Percentiles rank a stretch among this genome's conserved stretches.
Evolutionary conservation across 2,888 invertebrate genomes (phyloP).

Genomic region (Agriotes lineatus): DNA sequence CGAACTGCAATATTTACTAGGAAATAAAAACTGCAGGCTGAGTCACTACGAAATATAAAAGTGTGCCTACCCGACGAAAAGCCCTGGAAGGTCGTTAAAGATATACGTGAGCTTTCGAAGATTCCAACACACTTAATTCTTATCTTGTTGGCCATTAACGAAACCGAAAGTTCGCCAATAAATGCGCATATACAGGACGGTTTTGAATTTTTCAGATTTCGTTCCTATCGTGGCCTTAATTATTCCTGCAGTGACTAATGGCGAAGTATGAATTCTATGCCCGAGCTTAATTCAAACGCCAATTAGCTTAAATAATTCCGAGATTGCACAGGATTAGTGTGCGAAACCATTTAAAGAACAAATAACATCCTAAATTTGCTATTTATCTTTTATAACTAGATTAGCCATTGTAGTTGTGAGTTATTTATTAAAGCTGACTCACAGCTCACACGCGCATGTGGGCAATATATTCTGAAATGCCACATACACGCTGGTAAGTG

Average conservation of each 20-base stretch:
- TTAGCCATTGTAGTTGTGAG: slow-evolving; percentile 17
- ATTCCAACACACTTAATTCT: slow-evolving; percentile 40
- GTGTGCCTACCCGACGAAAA: slow-evolving; percentile 6
- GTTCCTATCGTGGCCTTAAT: not conserved
- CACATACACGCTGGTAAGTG: not conserved
- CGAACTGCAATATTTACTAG: not conserved
- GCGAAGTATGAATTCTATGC: not conserved
- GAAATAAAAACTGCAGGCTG: not conserved
- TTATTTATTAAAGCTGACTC: slow-evolving; percentile 19
- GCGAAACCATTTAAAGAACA: slow-evolving; percentile 9
- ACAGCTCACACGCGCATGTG: not conserved
- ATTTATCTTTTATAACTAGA: slow-evolving; percentile 4
- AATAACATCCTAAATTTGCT: not conserved
- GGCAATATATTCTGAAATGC: not conserved
- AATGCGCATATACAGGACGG: slow-evolving; percentile 25
- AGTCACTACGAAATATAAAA: slow-evolving; percentile 20
- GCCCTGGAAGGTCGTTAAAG: slow-evolving; percentile 29
- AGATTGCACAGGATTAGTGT: slow-evolving; percentile 11
- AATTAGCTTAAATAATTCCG: slow-evolving; percentile 22
- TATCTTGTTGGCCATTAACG: slow-evolving; percentile 44
- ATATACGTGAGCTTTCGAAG: slow-evolving; percentile 37
- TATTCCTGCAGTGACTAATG: slow-evolving; percentile 4
- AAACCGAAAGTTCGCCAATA: slow-evolving; percentile 39
- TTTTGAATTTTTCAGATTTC: slow-evolving; percentile 6
- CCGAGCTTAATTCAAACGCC: not conserved